phyloP scores from a whole-genome alignment of 2,888 invertebrate genomes.

The Amiota communis region DNA sequence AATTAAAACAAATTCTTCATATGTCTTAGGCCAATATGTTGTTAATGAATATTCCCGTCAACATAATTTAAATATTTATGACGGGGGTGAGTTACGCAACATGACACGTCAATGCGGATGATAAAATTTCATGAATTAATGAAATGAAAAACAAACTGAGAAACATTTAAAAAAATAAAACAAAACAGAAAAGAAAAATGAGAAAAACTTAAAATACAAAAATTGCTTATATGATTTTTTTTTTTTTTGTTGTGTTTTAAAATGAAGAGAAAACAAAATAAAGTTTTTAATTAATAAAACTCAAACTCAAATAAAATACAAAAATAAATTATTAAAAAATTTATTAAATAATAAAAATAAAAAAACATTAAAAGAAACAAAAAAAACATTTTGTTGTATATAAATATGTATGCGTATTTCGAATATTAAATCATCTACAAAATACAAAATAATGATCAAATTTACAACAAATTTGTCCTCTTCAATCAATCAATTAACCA shows the following conservation, averaged over 20 bases:
- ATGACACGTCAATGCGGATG: conserved; percentile 87
- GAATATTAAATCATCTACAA: no score
- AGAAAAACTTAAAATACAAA: neutral
- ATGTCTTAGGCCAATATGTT: conserved; percentile 78
- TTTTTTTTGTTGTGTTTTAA: neutral
- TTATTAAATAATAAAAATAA: conserved; percentile 10
- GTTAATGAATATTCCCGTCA: conserved; percentile 84
- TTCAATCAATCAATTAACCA: no score
- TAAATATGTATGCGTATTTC: no score
- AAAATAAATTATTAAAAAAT: conserved; percentile 9
- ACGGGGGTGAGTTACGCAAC: conserved; percentile 82
- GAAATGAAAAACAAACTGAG: conserved; percentile 26
- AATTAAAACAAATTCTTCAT: conserved; percentile 43
- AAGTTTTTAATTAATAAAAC: conserved; percentile 2
- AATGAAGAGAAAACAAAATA: neutral
- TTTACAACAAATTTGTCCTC: no score
- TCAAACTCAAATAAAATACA: neutral
- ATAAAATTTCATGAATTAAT: conserved; percentile 75
- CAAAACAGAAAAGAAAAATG: neutral
- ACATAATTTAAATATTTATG: conserved; percentile 84
- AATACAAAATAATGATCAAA: no score
- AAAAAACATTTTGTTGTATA: no score
- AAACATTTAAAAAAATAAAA: conserved; percentile 4
- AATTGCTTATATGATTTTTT: neutral
- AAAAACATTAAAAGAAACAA: conserved; percentile 2